Percentiles rank a stretch among this genome's conserved stretches.
Conservation (phyloP, 30 jellyfish, hydroid and myxozoan species). For the Nemopilema nomurai region DNA sequence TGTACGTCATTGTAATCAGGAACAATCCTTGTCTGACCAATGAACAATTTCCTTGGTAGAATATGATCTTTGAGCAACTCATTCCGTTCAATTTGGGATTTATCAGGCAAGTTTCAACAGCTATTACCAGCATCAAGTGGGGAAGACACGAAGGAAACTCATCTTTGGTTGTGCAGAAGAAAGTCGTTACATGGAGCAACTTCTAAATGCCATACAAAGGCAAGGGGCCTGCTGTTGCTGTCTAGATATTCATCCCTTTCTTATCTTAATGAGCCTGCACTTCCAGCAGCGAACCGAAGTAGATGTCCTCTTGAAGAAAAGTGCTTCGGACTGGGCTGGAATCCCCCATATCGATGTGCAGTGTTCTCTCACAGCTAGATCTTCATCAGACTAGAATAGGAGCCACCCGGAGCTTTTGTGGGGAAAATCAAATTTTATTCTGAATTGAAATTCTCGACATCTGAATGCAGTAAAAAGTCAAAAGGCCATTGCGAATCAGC, state of each 20-base stretch:
- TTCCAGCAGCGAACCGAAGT: conserved; percentile 7
- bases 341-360: not conserved
- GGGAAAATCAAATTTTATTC: conserved; percentile 56
- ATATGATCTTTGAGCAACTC: no score
- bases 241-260: not conserved
- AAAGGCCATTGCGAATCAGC: conserved; percentile 23
- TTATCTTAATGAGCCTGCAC: not conserved
- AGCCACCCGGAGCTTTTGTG: conserved; percentile 65
- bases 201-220: not conserved
- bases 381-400: conserved; percentile 32
- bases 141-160: no score
- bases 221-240: not conserved
- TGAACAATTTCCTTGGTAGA: no score
- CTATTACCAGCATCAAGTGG: no score
- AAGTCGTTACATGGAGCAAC: not conserved
- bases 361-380: conserved; percentile 38
- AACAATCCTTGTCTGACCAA: no score
- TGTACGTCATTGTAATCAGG: no score
- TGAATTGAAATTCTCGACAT: conserved; percentile 31
- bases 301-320: not conserved
- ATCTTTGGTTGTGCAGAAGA: no score
- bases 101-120: no score
- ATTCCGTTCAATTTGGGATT: no score
- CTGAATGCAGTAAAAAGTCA: conserved; percentile 3
- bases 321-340: not conserved